Percentiles rank a stretch among this genome's conserved stretches.
Conservation (phyloP, 2,888 invertebrate genomes). For the Pachliopta kotzebuea region DNA sequence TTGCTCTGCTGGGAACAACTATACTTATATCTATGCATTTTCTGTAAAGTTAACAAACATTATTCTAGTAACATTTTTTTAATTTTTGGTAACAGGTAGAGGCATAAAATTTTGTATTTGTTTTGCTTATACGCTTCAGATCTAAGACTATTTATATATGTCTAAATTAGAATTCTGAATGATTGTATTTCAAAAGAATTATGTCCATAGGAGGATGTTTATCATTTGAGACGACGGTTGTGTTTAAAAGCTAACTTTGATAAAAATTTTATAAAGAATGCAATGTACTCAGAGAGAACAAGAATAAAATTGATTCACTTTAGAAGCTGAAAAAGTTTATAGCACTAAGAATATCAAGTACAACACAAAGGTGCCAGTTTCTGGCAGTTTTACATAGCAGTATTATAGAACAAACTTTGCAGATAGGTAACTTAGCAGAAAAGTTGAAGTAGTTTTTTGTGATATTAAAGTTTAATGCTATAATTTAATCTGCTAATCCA, state of each 20-base stretch:
- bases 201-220: too few species aligned
- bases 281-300: neutral
- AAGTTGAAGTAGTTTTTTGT: neutral
- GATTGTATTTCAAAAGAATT: too few species aligned
- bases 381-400: too few species aligned
- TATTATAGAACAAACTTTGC: too few species aligned
- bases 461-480: neutral
- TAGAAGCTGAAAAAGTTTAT: neutral
- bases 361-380: neutral
- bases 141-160: neutral
- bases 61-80: conserved; percentile 59
- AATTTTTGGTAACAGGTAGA: conserved; percentile 74
- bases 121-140: conserved; percentile 19
- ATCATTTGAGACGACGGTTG: too few species aligned
- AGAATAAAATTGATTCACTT: neutral
- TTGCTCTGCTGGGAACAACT: conserved; percentile 64
- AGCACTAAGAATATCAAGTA: neutral
- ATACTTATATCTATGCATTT: conserved; percentile 67
- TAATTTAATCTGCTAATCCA: neutral
- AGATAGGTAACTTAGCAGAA: too few species aligned
- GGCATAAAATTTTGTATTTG: conserved; percentile 33
- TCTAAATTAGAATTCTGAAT: too few species aligned
- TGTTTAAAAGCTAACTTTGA: too few species aligned
- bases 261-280: neutral
- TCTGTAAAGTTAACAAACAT: conserved; percentile 69